Evolutionary conservation across 2,113 vertebrate species (phyloP), one percentile per base, ranked within the genome.

Genomic region (Arizona elegans): DNA sequence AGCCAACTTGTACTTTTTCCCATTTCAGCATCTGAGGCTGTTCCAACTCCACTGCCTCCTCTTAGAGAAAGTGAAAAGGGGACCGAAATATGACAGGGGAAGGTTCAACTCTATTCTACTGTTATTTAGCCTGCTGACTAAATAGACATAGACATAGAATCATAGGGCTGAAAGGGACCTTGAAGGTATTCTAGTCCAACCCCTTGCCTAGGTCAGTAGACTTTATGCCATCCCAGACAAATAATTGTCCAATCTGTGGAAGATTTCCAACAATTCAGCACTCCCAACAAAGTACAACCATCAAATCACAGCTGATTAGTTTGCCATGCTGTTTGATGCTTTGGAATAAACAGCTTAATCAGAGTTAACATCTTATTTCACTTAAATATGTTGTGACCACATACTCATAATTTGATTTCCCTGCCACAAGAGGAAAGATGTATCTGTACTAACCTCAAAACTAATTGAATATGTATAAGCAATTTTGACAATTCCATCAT

Each of bases 401-500:
- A 43, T 43, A 43, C 0, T 5, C 92, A 50, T 86, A 86, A 53
- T 70, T 5, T 75, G 43, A 38, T 3, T 43, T 70, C 13, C 75
- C 17, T 21, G 75, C 15, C 75, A 43, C 6, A 81, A 91, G 5
- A 75, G 93, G 4, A 87, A 53, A 93, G 75, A 95, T 91, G 5
- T 50, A 85, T 87, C 88, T 92, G 97, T 98, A 98, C 96, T 13
- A 90, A 99, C 99, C 55, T 98, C 52, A 97, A 99, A 99, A 91
- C 94, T 96, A 94, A 99, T 96, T 3, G 99, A 98, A 91, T 99
- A 99, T 3, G 98, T 98, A 95, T 99, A 99, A 56, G 97, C 95
- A 94, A 99, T 96, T 92, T 98, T 97, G 86, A 99, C 75, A 91
- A 98, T 98, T 90, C 95, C 97, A 0, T 95, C 97, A 93, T 98